Conservation (phyloP, 2,113 vertebrate genomes). For the Scolopax mira region DNA sequence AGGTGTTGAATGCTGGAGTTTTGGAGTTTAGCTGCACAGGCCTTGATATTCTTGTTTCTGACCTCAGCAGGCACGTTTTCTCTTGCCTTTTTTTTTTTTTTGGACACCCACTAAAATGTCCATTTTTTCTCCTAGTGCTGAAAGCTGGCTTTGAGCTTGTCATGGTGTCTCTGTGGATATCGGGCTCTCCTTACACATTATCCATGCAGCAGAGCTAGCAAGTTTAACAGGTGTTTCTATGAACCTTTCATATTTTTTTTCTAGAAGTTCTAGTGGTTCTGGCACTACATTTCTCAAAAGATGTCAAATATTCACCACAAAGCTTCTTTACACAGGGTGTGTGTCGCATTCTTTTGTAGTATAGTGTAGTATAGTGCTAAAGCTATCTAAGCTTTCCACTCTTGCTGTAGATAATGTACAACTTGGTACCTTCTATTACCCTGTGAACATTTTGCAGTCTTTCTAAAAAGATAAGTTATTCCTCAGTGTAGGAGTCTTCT, state of each 20-base stretch:
- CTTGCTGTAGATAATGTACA: neutral
- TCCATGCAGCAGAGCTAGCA: neutral
- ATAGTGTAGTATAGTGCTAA: neutral
- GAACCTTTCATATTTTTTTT: neutral
- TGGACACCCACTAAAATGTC: neutral
- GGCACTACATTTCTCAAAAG: neutral
- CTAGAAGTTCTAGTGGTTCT: neutral
- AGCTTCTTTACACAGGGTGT: neutral
- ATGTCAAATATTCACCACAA: neutral
- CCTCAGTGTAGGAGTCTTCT: neutral
- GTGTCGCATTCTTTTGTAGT: neutral
- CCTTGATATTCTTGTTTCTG: neutral
- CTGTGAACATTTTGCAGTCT: neutral
- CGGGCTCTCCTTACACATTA: neutral
- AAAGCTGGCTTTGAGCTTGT: neutral
- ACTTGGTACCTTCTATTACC: neutral
- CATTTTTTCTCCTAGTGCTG: rapidly evolving
- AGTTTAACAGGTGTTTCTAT: neutral
- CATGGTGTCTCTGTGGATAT: neutral
- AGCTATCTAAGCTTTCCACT: neutral
- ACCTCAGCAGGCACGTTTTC: neutral
- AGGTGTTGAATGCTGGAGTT: neutral
- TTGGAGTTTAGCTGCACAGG: neutral
- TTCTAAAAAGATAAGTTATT: neutral
- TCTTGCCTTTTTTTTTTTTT: neutral